Evolutionary conservation across 2,113 vertebrate genomes (phyloP).

Genomic region (Calonectris borealis): DNA sequence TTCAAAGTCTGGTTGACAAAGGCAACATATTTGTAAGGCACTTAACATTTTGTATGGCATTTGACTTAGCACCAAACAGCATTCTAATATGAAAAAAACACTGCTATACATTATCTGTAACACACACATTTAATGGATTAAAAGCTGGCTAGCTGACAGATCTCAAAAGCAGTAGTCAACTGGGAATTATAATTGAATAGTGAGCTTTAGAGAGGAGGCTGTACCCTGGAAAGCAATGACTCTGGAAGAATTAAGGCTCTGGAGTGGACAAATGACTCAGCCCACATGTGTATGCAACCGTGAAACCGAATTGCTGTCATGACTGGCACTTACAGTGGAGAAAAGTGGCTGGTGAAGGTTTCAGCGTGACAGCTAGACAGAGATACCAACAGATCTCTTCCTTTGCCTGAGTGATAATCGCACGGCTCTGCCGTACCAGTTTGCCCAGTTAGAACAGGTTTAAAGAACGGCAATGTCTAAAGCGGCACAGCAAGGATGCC

Average conservation of each 20-base stretch:
- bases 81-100: neutral
- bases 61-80: neutral
- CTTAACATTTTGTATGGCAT: neutral
- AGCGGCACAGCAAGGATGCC: neutral
- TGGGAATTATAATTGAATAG: neutral
- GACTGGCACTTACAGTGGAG: neutral
- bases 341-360: neutral
- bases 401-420: accelerated
- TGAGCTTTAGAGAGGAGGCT: neutral
- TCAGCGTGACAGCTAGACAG: neutral
- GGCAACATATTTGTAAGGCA: neutral
- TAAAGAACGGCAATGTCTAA: neutral
- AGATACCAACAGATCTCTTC: neutral
- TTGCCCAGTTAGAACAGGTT: neutral
- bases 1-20: neutral
- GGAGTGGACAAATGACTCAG: neutral
- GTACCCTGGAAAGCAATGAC: neutral
- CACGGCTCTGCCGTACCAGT: neutral
- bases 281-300: neutral
- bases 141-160: neutral
- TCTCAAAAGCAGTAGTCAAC: neutral
- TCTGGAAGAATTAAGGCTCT: neutral
- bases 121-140: neutral
- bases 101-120: neutral
- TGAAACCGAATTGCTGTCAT: neutral